Base-by-base conservation (phyloP, 2,113 vertebrate genomes). In the Paratilapia polleni region DNA sequence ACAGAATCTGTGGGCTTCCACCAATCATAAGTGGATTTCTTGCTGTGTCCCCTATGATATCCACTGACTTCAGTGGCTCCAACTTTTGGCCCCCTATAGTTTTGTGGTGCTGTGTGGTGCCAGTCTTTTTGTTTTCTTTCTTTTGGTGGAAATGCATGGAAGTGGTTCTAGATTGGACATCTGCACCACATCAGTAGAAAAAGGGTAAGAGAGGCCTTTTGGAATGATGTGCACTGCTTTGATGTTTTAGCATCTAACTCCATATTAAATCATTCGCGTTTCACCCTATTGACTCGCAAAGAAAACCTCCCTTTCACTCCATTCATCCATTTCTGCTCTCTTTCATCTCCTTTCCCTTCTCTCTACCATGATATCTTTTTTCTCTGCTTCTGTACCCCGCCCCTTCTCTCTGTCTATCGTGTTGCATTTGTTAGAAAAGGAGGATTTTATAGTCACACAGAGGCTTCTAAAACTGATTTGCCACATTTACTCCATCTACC, bases 391-490 rank as follows among this genome's bases (percentile, higher is more conserved):
- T 34, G 12, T 22, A 34, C 26, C 31, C 34, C 0, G 15, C 64
- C n/a, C 14, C 13, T n/a, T 73, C 52, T 56, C 13, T 38, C 22
- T 54, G 43, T 70, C 59, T 57, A 20, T 77, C 59, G 59, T 43
- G 15, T 57, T 47, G 28, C 68, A 79, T 73, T 87, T 88, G 66
- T 59, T 60, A 8, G 56, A 36, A 76, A 62, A 64, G 20, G 52
- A 60, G 4, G 15, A 61, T 84, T 86, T 86, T 66, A 8, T 47
- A 76, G 60, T 78, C 70, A 57, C 22, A 68, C 34, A 49, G 31
- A 84, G 49, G 41, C 31, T 26, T 43, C 66, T 64, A 79, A 83
- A 80, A 85, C 54, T 41, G 10, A 82, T 80, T 77, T 36, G 61
- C 26, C 80, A 70, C 75, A 87, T 80, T 85, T 61, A 4, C 28